These are phyloP conservation scores for Serrognathus titanus DNA, from an alignment of 2,888 invertebrate species.

Conservation along the genomic window DNA sequence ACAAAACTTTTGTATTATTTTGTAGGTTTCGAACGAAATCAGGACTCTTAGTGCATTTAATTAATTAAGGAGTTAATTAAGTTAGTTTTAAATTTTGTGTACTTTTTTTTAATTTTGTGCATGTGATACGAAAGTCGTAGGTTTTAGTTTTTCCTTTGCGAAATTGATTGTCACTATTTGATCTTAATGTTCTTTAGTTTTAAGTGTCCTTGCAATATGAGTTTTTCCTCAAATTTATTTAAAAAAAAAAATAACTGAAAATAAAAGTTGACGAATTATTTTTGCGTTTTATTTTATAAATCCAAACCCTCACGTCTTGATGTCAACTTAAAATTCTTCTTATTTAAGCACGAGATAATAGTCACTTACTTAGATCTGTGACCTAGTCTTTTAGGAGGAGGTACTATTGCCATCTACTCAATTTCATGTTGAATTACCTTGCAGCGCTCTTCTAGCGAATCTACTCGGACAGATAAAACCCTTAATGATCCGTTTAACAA, in stretches of 20 bases:
- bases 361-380: too few relatives aligned
- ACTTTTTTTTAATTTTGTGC: not conserved
- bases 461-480: too few relatives aligned
- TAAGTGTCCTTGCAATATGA: not conserved
- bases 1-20: not conserved
- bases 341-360: too few relatives aligned
- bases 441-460: too few relatives aligned
- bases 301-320: too few relatives aligned
- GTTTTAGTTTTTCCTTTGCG: not conserved
- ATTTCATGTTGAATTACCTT: too few relatives aligned
- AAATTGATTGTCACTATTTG: not conserved
- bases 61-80: not conserved
- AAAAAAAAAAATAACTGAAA: not conserved
- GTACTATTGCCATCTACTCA: too few relatives aligned
- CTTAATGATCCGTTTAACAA: too few relatives aligned
- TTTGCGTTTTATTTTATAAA: too few relatives aligned
- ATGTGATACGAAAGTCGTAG: not conserved
- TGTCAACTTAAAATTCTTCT: too few relatives aligned
- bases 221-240: not conserved
- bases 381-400: too few relatives aligned
- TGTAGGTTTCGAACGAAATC: not conserved
- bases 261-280: too few relatives aligned
- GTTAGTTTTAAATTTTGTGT: not conserved
- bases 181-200: slow-evolving; percentile 1
- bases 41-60: not conserved